Percentiles rank a stretch among this genome's conserved stretches.
Evolutionary conservation across 92 coral and sea anemone species (phyloP).

Genomic region (Palythoa caribaeorum): DNA sequence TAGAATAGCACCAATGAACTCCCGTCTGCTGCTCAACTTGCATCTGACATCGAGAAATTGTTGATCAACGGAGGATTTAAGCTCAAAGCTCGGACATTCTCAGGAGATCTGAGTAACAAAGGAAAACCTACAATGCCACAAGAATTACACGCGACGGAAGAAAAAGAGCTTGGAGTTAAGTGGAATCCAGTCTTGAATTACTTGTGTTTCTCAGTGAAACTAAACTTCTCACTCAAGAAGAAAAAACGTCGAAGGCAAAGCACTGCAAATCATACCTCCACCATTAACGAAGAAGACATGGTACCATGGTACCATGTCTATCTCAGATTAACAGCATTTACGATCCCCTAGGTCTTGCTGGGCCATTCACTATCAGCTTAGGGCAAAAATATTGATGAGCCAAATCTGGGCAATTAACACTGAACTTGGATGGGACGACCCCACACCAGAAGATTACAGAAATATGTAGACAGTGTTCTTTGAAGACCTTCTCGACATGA

Average conservation of each 20-base stretch:
- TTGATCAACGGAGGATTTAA: conserved; percentile 59
- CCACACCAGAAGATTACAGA: conserved; percentile 41
- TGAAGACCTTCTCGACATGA: conserved; percentile 54
- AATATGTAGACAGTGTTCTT: conserved; percentile 56
- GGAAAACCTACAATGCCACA: neutral
- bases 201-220: conserved; percentile 50
- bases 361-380: conserved; percentile 64
- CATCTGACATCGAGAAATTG: conserved; percentile 44
- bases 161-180: conserved; percentile 54
- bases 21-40: conserved; percentile 3
- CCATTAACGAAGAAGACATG: conserved; percentile 54
- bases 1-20: neutral
- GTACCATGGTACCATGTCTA: too few relatives aligned
- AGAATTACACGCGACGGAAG: conserved; percentile 19
- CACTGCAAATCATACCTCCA: conserved; percentile 16
- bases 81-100: conserved; percentile 64
- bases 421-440: conserved; percentile 66
- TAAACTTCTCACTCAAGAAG: conserved; percentile 41
- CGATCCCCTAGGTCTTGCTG: conserved; percentile 64
- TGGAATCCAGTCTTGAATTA: conserved; percentile 52
- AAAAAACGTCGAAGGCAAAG: conserved; percentile 1
- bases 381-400: conserved; percentile 69
- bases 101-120: neutral
- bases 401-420: conserved; percentile 45
- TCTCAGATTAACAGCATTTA: conserved; percentile 60